Evolutionary conservation across 2,113 vertebrate species (phyloP).

Genomic region (Phycodurus eques): DNA sequence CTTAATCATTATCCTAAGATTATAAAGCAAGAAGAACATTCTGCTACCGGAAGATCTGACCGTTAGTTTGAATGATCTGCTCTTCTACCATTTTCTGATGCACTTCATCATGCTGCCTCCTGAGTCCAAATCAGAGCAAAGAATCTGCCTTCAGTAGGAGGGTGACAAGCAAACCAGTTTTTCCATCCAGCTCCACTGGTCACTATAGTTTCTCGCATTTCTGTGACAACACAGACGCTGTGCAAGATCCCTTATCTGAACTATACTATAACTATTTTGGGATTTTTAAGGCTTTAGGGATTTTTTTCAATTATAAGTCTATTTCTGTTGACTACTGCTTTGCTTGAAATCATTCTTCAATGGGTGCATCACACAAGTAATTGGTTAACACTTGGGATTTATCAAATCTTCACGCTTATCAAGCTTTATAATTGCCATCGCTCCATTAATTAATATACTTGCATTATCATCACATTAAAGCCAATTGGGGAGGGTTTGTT

Average conservation of each 20-base stretch:
- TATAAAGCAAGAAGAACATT: neutral
- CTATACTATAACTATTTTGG: constrained; percentile 13
- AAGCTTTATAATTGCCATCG: constrained; percentile 37
- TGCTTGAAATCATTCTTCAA: constrained; percentile 6
- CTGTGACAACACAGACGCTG: constrained; percentile 19
- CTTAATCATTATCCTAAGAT: neutral
- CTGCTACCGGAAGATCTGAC: neutral
- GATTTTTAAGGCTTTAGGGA: neutral
- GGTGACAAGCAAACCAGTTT: neutral
- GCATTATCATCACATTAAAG: constrained; percentile 48
- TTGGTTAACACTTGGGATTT: constrained; percentile 44
- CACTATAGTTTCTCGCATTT: constrained; percentile 24
- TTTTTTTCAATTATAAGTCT: constrained; percentile 18
- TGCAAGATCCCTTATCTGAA: constrained; percentile 19
- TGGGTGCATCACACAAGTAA: constrained; percentile 14
- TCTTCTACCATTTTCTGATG: neutral
- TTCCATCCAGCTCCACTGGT: constrained; percentile 34
- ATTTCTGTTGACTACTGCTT: constrained; percentile 7
- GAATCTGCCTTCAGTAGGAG: neutral
- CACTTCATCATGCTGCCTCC: neutral
- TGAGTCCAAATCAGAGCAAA: neutral
- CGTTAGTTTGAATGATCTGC: neutral
- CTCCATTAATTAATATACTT: constrained; percentile 45
- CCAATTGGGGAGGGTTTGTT: constrained; percentile 21
- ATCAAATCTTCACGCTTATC: constrained; percentile 39